Evolutionary conservation across 2,797 vertebrate genomes (phyloP).

Genomic region (Selene dorsalis): DNA sequence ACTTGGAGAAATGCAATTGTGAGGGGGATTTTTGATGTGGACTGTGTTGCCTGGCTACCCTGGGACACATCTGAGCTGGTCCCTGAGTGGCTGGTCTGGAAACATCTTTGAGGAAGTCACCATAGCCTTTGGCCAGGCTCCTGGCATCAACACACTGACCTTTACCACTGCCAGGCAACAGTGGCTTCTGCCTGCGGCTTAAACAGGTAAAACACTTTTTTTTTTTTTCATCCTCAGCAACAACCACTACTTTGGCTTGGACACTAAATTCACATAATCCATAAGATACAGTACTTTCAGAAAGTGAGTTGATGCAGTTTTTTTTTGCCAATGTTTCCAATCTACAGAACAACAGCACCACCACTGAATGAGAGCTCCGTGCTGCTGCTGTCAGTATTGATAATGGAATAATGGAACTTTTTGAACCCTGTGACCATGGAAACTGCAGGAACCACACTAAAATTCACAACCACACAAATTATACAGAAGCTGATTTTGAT

Average conservation of each 20-base stretch:
- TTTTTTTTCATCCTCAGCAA: background rate
- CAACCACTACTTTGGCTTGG: background rate
- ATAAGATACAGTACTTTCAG: background rate
- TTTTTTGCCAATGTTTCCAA: background rate
- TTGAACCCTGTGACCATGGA: background rate
- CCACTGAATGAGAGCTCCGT: background rate
- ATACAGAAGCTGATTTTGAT: background rate
- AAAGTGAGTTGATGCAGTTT: background rate
- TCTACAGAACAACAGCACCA: background rate
- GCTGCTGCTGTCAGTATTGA: background rate
- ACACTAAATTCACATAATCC: background rate
- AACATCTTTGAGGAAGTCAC: slow-evolving; percentile 14
- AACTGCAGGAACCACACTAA: background rate
- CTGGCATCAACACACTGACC: slow-evolving; percentile 18
- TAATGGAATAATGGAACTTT: background rate
- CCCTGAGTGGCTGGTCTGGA: slow-evolving; percentile 21
- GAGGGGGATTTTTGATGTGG: background rate
- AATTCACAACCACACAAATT: too few species aligned
- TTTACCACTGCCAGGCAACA: background rate
- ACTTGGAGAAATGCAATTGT: background rate
- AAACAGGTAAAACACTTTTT: background rate
- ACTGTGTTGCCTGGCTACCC: background rate
- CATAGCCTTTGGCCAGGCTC: background rate
- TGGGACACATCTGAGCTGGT: slow-evolving; percentile 14
- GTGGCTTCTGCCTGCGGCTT: too few species aligned